Evolutionary conservation across 2,113 vertebrate genomes (phyloP).

Genomic region (Hyperopisus bebe): DNA sequence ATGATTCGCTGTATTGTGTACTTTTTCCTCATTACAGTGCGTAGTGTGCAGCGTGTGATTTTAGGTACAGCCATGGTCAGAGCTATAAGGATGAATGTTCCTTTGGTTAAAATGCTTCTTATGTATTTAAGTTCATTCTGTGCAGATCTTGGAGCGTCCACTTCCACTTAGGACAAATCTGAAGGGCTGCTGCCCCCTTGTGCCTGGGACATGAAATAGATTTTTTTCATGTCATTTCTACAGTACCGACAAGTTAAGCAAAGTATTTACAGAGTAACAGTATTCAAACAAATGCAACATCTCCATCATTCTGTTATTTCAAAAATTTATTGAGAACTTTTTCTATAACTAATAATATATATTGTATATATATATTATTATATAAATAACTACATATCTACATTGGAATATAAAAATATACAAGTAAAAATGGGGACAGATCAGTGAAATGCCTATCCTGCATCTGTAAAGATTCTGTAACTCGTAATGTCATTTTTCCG

Average conservation of each 20-base stretch:
- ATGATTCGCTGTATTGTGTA: neutral
- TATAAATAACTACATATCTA: neutral
- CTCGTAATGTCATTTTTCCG: neutral
- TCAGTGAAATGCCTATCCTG: neutral
- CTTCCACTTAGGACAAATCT: neutral
- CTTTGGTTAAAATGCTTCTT: neutral
- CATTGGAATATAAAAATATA: neutral
- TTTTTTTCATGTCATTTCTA: neutral
- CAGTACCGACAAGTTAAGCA: neutral
- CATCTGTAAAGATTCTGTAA: neutral
- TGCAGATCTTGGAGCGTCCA: neutral
- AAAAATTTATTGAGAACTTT: neutral
- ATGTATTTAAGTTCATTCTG: neutral
- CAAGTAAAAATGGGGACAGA: neutral
- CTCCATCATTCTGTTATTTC: neutral
- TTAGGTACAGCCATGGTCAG: neutral
- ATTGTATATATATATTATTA: neutral
- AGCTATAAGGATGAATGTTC: neutral
- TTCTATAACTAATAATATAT: neutral
- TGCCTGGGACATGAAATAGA: neutral
- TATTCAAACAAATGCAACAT: neutral
- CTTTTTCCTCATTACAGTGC: neutral
- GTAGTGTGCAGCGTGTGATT: neutral
- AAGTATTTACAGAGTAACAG: neutral
- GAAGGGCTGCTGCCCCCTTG: conserved; percentile 4